A percentile compares a stretch with the other conserved stretches of the same genome.
Evolutionary conservation across 2,797 vertebrate genomes (phyloP).

Genomic region (Petrocephalus schoutedeni): DNA sequence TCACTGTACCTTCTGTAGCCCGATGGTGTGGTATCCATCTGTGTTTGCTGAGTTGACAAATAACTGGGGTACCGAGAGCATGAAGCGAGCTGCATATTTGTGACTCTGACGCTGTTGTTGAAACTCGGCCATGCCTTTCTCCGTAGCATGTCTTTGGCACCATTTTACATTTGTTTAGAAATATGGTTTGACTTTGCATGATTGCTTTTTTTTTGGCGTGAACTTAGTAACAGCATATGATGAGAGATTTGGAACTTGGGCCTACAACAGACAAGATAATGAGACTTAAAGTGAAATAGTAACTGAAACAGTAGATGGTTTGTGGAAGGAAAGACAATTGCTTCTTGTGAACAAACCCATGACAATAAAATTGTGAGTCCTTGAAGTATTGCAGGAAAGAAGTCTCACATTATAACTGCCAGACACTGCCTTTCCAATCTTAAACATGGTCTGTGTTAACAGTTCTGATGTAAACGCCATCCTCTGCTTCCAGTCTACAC

Average conservation of each 20-base stretch:
- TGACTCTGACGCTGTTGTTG: background rate
- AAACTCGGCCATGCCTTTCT: background rate
- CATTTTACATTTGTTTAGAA: background rate
- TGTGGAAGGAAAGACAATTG: background rate
- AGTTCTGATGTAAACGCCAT: background rate
- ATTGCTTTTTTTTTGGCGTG: background rate
- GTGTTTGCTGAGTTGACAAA: constrained; percentile 15
- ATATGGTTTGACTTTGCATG: background rate
- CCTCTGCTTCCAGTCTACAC: background rate
- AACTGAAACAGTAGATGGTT: background rate
- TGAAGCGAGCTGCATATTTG: background rate
- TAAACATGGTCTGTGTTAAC: background rate
- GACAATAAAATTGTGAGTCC: background rate
- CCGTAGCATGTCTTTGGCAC: background rate
- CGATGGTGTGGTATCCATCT: background rate
- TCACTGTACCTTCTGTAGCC: background rate
- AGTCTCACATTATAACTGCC: background rate
- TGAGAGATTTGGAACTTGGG: background rate
- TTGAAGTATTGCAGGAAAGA: background rate
- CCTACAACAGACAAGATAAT: background rate
- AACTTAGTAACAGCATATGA: background rate
- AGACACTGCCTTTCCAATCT: background rate
- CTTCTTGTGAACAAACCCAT: background rate
- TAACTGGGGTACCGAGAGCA: background rate
- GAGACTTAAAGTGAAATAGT: background rate